Percentiles rank a stretch among this genome's conserved stretches.
These are phyloP conservation scores for Python bivittatus DNA, from an alignment of 2,113 vertebrate species.

Conservation along the genomic window DNA sequence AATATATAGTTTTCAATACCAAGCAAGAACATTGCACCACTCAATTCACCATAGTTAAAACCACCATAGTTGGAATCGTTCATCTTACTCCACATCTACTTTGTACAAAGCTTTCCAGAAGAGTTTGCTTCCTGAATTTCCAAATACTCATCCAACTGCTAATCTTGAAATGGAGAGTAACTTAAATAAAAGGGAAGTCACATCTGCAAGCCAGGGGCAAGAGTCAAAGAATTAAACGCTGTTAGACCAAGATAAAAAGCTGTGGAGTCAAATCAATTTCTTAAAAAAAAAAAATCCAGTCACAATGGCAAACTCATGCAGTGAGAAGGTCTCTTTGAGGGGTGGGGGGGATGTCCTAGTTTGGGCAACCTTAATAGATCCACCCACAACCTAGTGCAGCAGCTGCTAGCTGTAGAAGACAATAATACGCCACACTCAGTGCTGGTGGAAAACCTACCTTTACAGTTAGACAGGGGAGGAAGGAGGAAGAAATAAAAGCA, in stretches of 20 bases:
- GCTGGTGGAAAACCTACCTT: background rate
- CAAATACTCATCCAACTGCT: background rate
- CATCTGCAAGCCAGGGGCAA: background rate
- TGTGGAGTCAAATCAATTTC: background rate
- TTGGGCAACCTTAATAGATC: background rate
- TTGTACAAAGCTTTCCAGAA: background rate
- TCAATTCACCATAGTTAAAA: background rate
- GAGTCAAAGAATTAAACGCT: too few species aligned
- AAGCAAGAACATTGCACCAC: background rate
- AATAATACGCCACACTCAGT: background rate
- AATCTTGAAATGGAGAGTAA: background rate
- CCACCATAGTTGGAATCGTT: background rate
- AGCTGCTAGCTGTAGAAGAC: background rate
- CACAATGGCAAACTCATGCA: background rate
- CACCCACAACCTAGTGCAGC: background rate
- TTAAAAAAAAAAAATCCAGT: too few species aligned
- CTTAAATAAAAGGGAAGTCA: background rate
- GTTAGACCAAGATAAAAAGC: background rate
- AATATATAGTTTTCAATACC: background rate
- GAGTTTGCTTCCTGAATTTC: background rate
- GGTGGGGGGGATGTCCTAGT: background rate
- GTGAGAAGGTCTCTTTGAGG: background rate
- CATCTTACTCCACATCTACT: background rate
- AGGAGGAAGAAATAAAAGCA: too few species aligned
- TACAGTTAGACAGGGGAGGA: background rate